Conservation (phyloP, 2,113 vertebrate species). For the Xiphophorus hellerii region DNA sequence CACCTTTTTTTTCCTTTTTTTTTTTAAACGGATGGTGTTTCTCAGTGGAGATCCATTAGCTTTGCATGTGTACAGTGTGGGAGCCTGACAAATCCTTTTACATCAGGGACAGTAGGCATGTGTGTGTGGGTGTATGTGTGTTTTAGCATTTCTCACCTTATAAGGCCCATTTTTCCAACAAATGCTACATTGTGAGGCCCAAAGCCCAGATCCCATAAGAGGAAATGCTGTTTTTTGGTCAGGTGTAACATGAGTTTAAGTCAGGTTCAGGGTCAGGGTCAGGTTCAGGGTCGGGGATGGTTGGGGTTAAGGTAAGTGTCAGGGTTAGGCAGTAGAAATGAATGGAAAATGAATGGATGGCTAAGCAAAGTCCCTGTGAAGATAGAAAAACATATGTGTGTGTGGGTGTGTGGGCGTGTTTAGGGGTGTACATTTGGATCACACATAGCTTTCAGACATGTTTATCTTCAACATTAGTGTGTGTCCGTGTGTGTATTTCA, state of each 20-base stretch:
- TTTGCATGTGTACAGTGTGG: constrained; percentile 66
- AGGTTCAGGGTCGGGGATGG: too few relatives aligned
- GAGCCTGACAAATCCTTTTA: constrained; percentile 71
- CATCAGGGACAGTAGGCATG: constrained; percentile 49
- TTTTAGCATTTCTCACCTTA: neutral
- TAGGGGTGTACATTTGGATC: constrained; percentile 42
- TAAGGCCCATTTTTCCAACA: too few relatives aligned
- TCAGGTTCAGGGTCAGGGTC: too few relatives aligned
- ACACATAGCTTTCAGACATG: constrained; percentile 71
- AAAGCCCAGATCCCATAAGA: too few relatives aligned
- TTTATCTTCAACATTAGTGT: constrained; percentile 72
- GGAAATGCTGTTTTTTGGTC: too few relatives aligned
- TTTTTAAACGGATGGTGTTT: constrained; percentile 29
- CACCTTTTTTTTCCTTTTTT: constrained; percentile 21
- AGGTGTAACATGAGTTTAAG: too few relatives aligned
- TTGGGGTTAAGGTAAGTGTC: too few relatives aligned
- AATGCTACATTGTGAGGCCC: too few relatives aligned
- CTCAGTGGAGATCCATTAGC: constrained; percentile 53
- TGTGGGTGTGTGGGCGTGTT: constrained; percentile 33
- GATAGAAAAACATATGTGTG: constrained; percentile 16
- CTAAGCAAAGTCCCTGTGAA: too few relatives aligned
- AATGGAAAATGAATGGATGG: too few relatives aligned
- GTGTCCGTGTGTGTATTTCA: constrained; percentile 51
- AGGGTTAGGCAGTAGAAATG: too few relatives aligned
- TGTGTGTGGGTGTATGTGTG: constrained; percentile 28